Conservation (phyloP, 1,140 invertebrate genomes). For the Telenomus remus region DNA sequence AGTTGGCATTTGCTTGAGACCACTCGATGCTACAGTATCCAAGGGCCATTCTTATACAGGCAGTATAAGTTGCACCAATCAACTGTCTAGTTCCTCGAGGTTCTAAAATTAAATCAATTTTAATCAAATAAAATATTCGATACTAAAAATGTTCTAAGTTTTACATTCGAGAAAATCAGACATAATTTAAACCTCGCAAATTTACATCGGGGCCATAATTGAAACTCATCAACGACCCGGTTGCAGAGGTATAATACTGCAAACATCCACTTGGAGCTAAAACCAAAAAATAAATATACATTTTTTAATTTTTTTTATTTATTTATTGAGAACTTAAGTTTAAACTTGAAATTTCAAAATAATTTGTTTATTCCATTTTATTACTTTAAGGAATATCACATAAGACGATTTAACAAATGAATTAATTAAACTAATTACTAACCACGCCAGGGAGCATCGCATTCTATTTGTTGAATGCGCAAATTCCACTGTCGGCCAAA, state of each 20-base stretch:
- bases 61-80: conserved; percentile 84
- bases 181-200: conserved; percentile 57
- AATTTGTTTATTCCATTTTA: too few relatives aligned
- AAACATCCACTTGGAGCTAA: conserved; percentile 86
- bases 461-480: conserved; percentile 83
- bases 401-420: too few relatives aligned
- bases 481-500: conserved; percentile 86
- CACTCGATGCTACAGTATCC: conserved; percentile 83
- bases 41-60: conserved; percentile 81
- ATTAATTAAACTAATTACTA: too few relatives aligned
- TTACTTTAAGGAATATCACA: too few relatives aligned
- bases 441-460: conserved; percentile 81
- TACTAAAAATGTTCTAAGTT: too few relatives aligned
- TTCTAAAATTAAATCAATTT: conserved; percentile 39
- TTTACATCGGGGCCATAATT: conserved; percentile 82
- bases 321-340: too few relatives aligned
- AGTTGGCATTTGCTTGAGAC: conserved; percentile 77
- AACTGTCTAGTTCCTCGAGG: conserved; percentile 81
- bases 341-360: too few relatives aligned
- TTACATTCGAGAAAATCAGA: too few relatives aligned
- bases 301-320: too few relatives aligned
- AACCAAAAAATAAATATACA: conserved; percentile 32
- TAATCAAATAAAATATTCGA: not conserved
- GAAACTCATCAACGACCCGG: conserved; percentile 84
- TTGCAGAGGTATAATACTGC: conserved; percentile 82